A percentile compares a stretch with the other conserved stretches of the same genome.
phyloP scores from a whole-genome alignment of 1,140 invertebrate genomes.

The Babylonia areolata region DNA sequence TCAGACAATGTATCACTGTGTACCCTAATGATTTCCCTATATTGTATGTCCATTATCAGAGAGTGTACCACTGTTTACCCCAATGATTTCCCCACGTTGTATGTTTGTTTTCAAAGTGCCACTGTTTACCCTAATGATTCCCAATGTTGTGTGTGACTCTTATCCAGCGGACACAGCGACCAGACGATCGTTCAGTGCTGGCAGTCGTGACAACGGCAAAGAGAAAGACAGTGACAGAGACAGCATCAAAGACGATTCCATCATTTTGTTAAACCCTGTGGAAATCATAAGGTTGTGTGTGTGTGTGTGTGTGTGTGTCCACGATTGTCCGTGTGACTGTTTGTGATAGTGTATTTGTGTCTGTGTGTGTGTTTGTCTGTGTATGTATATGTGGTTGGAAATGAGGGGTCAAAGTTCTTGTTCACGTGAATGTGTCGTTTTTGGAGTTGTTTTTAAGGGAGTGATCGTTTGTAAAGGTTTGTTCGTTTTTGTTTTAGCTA shows the following conservation, averaged over 20 bases:
- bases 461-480: neutral
- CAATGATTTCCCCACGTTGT: too few species aligned
- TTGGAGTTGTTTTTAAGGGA: neutral
- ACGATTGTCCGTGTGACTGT: neutral
- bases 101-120: too few species aligned
- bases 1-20: too few species aligned
- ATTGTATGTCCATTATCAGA: too few species aligned
- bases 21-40: too few species aligned
- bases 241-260: constrained; percentile 53
- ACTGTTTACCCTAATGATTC: too few species aligned
- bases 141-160: constrained; percentile 70
- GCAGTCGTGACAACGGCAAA: constrained; percentile 57
- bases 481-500: neutral
- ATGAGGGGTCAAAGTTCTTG: neutral
- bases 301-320: constrained; percentile 13
- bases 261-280: constrained; percentile 66
- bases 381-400: neutral
- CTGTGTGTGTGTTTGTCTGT: neutral
- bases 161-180: constrained; percentile 74
- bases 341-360: neutral
- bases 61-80: too few species aligned
- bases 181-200: constrained; percentile 62
- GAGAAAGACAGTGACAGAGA: constrained; percentile 55
- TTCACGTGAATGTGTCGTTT: neutral
- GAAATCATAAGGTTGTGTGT: constrained; percentile 63